Evolutionary conservation across 2,888 invertebrate species (phyloP).

Genomic region (Cerceris ruficornis): DNA sequence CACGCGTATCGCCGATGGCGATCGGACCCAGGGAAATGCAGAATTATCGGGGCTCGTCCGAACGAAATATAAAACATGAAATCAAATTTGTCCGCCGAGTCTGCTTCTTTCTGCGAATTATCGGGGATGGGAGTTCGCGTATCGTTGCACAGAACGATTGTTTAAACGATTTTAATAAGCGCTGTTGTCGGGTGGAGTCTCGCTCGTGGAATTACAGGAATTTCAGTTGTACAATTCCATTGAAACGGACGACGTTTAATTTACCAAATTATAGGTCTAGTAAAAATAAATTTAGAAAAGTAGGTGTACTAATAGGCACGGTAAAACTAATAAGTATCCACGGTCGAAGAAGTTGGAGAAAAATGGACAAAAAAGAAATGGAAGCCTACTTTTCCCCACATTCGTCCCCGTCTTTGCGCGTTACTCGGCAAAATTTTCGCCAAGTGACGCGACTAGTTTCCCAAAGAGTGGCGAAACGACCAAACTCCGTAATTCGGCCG

Average conservation of each 20-base stretch:
- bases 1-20: neutral
- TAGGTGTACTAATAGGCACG: too few species aligned
- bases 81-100: conserved; percentile 31
- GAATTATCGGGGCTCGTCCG: conserved; percentile 10
- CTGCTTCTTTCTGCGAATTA: neutral
- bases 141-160: neutral
- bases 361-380: too few species aligned
- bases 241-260: too few species aligned
- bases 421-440: neutral
- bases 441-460: conserved; percentile 6
- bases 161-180: too few species aligned
- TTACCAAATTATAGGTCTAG: too few species aligned
- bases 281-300: too few species aligned
- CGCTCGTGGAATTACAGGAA: too few species aligned
- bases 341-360: too few species aligned
- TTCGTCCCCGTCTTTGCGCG: neutral
- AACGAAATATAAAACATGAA: conserved; percentile 31
- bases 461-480: neutral
- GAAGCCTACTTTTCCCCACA: neutral
- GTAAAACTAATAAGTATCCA: too few species aligned
- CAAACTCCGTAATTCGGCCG: neutral
- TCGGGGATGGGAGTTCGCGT: neutral
- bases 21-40: conserved; percentile 18
- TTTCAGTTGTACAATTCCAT: too few species aligned
- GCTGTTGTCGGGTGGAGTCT: too few species aligned